Percentiles rank a stretch among this genome's conserved stretches.
phyloP scores from a whole-genome alignment of 2,888 invertebrate species.

The Didymodactylos carnosus region DNA sequence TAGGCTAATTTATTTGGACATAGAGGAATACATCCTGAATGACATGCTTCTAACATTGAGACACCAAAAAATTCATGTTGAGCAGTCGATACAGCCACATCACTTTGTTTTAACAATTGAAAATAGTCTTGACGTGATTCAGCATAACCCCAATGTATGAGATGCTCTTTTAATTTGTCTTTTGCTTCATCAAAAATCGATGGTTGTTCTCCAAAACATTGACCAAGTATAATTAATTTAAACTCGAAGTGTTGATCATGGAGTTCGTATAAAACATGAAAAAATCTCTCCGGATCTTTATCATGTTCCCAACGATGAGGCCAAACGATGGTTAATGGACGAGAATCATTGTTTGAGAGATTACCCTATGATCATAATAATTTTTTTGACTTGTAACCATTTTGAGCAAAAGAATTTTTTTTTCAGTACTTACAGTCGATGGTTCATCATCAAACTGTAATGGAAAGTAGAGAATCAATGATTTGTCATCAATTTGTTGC shows the following conservation, averaged over 20 bases:
- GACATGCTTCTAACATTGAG: slow-evolving; percentile 51
- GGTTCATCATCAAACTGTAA: background rate
- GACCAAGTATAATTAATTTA: slow-evolving; percentile 42
- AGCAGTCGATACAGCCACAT: slow-evolving; percentile 52
- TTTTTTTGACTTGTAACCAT: background rate
- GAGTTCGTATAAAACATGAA: slow-evolving; percentile 35
- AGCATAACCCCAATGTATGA: slow-evolving; percentile 41
- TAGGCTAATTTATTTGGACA: slow-evolving; percentile 50
- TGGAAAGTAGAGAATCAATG: background rate
- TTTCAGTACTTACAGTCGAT: background rate
- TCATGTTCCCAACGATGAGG: slow-evolving; percentile 60
- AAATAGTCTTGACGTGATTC: slow-evolving; percentile 42
- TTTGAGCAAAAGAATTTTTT: background rate
- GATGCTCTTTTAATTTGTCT: background rate
- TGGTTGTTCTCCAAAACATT: slow-evolving; percentile 43
- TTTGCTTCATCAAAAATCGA: background rate
- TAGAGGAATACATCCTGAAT: slow-evolving; percentile 49
- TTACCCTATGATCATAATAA: background rate
- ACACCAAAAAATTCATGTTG: slow-evolving; percentile 57
- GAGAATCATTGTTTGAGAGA: too few relatives aligned
- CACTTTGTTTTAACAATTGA: slow-evolving; percentile 39
- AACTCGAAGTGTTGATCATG: slow-evolving; percentile 39
- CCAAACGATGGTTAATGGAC: slow-evolving; percentile 46
- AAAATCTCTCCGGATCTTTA: slow-evolving; percentile 49
- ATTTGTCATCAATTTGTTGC: background rate